A percentile compares a stretch with the other conserved stretches of the same genome.
Conservation (phyloP, 2,113 vertebrate genomes). For the Megaleporinus macrocephalus region DNA sequence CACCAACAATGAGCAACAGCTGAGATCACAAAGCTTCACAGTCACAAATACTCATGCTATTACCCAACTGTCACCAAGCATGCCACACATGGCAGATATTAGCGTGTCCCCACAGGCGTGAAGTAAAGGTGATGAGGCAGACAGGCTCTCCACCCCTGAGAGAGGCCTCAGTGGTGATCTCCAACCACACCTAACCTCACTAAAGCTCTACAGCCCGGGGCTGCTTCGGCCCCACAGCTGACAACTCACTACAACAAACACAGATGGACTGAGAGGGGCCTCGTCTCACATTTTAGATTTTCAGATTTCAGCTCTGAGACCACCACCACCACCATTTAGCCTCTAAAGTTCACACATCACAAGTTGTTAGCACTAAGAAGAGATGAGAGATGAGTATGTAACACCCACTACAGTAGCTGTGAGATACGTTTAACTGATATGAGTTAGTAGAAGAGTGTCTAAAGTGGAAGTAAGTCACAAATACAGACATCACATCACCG, state of each 20-base stretch:
- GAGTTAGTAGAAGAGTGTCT: constrained; percentile 28
- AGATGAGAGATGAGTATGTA: background rate
- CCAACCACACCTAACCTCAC: background rate
- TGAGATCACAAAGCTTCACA: constrained; percentile 2
- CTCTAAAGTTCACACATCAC: background rate
- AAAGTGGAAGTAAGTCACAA: constrained; percentile 12
- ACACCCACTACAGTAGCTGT: background rate
- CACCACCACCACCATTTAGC: background rate
- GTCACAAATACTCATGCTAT: constrained; percentile 18
- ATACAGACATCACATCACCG: constrained; percentile 19
- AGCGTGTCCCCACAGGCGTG: background rate
- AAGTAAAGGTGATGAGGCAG: background rate
- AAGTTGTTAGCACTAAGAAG: constrained; percentile 7
- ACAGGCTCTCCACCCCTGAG: constrained; percentile 7
- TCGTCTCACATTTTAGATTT: background rate
- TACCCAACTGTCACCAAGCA: constrained; percentile 12
- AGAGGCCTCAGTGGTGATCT: background rate
- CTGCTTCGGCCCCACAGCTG: background rate
- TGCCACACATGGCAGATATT: constrained; percentile 1
- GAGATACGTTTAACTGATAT: background rate
- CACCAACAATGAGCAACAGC: background rate
- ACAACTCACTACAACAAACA: background rate
- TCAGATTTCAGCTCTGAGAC: background rate
- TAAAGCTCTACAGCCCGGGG: background rate
- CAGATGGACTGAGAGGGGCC: background rate